phyloP scores from a whole-genome alignment of 2,113 vertebrate species.

The Centrocercus urophasianus region DNA sequence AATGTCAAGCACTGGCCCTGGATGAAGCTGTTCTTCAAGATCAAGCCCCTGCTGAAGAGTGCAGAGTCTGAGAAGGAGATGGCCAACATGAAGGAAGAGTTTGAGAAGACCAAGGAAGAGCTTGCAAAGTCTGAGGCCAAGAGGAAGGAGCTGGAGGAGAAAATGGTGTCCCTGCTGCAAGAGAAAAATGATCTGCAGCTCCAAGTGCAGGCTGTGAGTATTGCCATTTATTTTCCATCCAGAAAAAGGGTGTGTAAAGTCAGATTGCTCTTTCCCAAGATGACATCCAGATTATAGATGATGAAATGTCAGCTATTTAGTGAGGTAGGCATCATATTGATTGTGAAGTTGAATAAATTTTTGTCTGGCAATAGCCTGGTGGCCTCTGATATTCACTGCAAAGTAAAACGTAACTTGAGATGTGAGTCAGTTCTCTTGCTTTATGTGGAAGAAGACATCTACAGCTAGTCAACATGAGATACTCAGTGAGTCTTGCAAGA shows the following conservation, averaged over 20 bases:
- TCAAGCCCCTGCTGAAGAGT: conserved; percentile 88
- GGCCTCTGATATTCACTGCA: not conserved
- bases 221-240: not conserved
- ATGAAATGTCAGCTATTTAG: not conserved
- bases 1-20: conserved; percentile 87
- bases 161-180: conserved; percentile 87
- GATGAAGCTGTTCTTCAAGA: conserved; percentile 87
- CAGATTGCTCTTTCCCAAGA: not conserved
- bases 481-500: not conserved
- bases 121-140: conserved; percentile 86
- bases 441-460: not conserved
- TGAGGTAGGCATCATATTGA: not conserved
- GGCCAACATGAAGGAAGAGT: conserved; percentile 86
- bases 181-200: conserved; percentile 90
- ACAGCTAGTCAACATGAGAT: not conserved
- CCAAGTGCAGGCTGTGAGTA: conserved; percentile 87
- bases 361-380: not conserved
- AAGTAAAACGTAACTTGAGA: not conserved
- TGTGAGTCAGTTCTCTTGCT: not conserved
- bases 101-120: conserved; percentile 88
- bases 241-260: not conserved
- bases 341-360: not conserved
- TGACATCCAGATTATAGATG: not conserved
- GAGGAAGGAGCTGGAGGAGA: conserved; percentile 86
- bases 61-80: conserved; percentile 89